Evolutionary conservation across 2,888 invertebrate species (phyloP).

Genomic region (Plagodis pulveraria): DNA sequence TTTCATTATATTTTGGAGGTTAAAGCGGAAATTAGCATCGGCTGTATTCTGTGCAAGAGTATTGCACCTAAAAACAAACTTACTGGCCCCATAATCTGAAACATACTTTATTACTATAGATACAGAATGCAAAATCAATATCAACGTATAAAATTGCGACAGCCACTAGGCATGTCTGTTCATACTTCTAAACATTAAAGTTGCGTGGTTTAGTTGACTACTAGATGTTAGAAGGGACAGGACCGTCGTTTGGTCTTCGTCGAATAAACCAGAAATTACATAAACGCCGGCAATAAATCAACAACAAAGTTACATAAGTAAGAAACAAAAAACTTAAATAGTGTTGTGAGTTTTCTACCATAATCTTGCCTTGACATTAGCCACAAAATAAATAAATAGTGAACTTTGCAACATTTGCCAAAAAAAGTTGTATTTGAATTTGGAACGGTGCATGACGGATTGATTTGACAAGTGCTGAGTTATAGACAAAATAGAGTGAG

Average conservation of each 20-base stretch:
- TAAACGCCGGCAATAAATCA: conserved; percentile 19
- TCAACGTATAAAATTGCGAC: conserved; percentile 63
- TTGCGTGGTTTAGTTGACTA: conserved; percentile 73
- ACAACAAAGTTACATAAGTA: conserved; percentile 10
- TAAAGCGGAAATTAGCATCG: conserved; percentile 26
- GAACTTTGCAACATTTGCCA: conserved; percentile 8
- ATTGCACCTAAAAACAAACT: conserved; percentile 64
- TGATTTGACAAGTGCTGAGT: conserved; percentile 35
- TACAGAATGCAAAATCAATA: conserved; percentile 39
- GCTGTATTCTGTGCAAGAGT: conserved; percentile 43
- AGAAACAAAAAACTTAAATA: conserved; percentile 4
- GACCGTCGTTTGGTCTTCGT: conserved; percentile 52
- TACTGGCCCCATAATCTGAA: conserved; percentile 47
- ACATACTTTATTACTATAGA: conserved; percentile 37
- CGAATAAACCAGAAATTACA: conserved; percentile 19
- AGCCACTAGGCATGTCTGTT: conserved; percentile 70
- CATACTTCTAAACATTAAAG: conserved; percentile 79
- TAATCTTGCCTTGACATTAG: conserved; percentile 34
- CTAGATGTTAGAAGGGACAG: conserved; percentile 74
- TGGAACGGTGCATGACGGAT: conserved; percentile 29
- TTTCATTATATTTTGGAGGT: conserved; percentile 48
- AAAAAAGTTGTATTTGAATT: conserved; percentile 38
- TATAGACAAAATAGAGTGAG: conserved; percentile 36
- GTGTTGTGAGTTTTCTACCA: background rate
- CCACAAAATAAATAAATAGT: conserved; percentile 11